phyloP scores from a whole-genome alignment of 2,797 vertebrate genomes.

The Coluber constrictor region DNA sequence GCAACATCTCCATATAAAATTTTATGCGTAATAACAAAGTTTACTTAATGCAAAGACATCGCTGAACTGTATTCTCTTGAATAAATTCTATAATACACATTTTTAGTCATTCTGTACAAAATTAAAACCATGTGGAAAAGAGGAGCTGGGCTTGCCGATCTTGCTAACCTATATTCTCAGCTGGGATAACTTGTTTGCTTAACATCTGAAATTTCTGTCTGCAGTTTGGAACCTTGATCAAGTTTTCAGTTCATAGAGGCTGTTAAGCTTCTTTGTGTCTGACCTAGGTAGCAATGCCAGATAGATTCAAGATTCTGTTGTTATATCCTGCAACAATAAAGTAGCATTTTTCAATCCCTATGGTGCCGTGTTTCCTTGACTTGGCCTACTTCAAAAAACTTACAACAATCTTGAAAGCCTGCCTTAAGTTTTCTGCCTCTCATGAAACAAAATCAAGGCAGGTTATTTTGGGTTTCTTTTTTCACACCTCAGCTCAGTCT shows the following conservation, averaged over 20 bases:
- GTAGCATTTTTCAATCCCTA: not conserved
- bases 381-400: not conserved
- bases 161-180: not conserved
- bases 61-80: not conserved
- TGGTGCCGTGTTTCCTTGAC: not conserved
- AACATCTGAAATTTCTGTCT: not conserved
- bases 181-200: not conserved
- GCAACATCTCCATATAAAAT: not conserved
- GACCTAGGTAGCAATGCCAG: not conserved
- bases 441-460: not conserved
- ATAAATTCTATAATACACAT: not conserved
- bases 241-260: not conserved
- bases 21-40: not conserved
- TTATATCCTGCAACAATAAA: not conserved
- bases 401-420: not conserved
- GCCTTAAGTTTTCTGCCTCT: not conserved
- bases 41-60: not conserved
- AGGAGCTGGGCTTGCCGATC: not conserved
- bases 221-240: not conserved
- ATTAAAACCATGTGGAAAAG: not conserved
- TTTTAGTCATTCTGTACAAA: not conserved
- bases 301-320: not conserved
- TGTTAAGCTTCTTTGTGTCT: not conserved
- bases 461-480: not conserved
- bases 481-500: not conserved